These are phyloP conservation scores for Perca schrenkii DNA, from an alignment of 2,113 vertebrate species.

Conservation along the genomic window DNA sequence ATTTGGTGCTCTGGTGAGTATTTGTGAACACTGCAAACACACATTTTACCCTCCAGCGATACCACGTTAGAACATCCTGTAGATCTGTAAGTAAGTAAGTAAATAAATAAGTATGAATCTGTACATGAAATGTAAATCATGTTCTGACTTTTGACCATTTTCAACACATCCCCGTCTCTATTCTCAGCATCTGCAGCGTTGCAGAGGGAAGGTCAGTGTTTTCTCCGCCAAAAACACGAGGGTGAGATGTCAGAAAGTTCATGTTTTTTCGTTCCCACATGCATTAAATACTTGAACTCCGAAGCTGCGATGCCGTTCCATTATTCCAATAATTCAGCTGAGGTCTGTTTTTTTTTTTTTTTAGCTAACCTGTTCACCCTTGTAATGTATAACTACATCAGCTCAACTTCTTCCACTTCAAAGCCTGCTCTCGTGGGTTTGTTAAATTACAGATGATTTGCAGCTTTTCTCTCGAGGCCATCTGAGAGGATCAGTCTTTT, in stretches of 20 bases:
- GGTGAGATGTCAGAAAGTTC: not conserved
- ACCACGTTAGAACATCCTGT: too few relatives aligned
- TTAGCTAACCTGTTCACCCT: not conserved
- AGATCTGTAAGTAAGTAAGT: too few relatives aligned
- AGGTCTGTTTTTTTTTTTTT: not conserved
- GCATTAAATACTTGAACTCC: slow-evolving; percentile 45
- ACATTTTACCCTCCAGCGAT: too few relatives aligned
- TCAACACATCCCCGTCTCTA: not conserved
- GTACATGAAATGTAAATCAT: too few relatives aligned
- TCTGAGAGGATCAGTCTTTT: not conserved
- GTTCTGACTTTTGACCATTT: too few relatives aligned
- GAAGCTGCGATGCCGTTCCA: not conserved
- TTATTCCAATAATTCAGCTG: slow-evolving; percentile 12
- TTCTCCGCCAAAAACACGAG: not conserved
- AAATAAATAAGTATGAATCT: too few relatives aligned
- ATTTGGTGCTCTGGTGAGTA: too few relatives aligned
- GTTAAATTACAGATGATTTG: accelerated
- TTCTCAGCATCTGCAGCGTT: not conserved
- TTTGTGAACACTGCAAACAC: too few relatives aligned
- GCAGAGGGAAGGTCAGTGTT: accelerated
- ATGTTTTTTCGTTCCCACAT: not conserved
- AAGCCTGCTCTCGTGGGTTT: not conserved
- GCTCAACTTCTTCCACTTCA: not conserved
- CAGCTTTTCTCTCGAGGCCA: not conserved
- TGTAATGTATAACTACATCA: not conserved